A percentile compares a stretch with the other conserved stretches of the same genome.
phyloP scores from a whole-genome alignment of 2,113 vertebrate species.

The Lophotis ruficrista region DNA sequence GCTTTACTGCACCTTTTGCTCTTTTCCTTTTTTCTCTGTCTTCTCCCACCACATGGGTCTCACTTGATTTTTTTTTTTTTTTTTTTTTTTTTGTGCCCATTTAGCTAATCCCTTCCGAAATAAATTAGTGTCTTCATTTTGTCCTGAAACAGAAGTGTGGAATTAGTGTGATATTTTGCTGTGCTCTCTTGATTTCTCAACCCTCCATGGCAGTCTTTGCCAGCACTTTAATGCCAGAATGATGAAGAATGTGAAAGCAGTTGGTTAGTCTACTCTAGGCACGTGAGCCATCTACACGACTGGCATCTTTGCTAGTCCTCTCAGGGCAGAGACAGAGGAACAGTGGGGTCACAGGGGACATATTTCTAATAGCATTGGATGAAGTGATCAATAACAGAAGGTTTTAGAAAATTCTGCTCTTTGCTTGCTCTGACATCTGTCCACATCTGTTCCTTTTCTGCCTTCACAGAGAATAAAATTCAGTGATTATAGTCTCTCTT shows the following conservation, averaged over 20 bases:
- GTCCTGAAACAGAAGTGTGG: not conserved
- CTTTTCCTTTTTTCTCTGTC: not conserved
- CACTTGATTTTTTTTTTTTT: not conserved
- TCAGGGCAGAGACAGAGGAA: not conserved
- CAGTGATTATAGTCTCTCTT: not conserved
- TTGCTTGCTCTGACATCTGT: not conserved
- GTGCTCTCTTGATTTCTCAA: not conserved
- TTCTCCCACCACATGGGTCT: not conserved
- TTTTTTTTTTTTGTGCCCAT: not conserved
- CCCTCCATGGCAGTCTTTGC: not conserved
- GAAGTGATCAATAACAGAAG: not conserved
- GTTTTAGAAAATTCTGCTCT: not conserved
- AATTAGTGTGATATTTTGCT: not conserved
- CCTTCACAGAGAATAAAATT: not conserved
- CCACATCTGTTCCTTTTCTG: not conserved
- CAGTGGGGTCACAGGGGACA: not conserved
- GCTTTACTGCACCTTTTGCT: not conserved
- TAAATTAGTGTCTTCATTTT: not conserved
- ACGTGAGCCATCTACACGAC: not conserved
- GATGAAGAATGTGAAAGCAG: not conserved
- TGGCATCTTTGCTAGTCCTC: not conserved
- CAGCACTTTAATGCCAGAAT: not conserved
- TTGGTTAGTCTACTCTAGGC: not conserved
- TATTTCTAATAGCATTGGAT: not conserved
- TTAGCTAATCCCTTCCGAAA: not conserved